Evolutionary conservation across 2,113 vertebrate species (phyloP), one percentile per base, ranked within the genome.

Genomic region (Osmerus mordax): DNA sequence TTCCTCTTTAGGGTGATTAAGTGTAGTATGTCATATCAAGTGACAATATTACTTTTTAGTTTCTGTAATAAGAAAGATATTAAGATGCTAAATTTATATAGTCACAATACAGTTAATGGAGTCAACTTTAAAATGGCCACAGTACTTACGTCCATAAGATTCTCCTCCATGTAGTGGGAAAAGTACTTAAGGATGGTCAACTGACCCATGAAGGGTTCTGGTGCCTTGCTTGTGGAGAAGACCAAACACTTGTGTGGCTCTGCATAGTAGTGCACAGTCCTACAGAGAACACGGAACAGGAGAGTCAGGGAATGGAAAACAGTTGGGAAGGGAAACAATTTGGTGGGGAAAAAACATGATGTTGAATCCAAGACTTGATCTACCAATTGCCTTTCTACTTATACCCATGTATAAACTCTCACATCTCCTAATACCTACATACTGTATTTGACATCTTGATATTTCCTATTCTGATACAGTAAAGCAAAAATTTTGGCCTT

Each of bases 131-230:
- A 28, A 7, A 36, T 36, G 32, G 32, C 32, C 32, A 36, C 32
- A 36, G 7, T 92, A 47, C 95, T 93, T 87, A 96, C 95, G 83
- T 96, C 95, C 95, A 95, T 95, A 6, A 95, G 90, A 74, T 96
- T 96, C 77, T 95, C 94, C 78, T 95, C 94, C 95, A 96, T 95
- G 81, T 96, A 95, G 69, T 95, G 94, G 47, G 94, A 93, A 47
- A 96, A 95, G 78, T 95, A 95, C 56, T 95, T 95, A 76, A 96
- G 83, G 78, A 96, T 89, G 66, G 94, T 95, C 67, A 94, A 93
- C 91, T 95, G 95, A 77, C 92, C 90, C 23, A 91, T 90, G 67
- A 95, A 94, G 55, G 93, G 92, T 73, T 95, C 94, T 3, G 94
- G 93, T 23, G 93, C 92, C 41, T 95, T 94, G 21, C 86, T 70